Conservation (phyloP, 2,797 vertebrate genomes). For the Miichthys miiuy region DNA sequence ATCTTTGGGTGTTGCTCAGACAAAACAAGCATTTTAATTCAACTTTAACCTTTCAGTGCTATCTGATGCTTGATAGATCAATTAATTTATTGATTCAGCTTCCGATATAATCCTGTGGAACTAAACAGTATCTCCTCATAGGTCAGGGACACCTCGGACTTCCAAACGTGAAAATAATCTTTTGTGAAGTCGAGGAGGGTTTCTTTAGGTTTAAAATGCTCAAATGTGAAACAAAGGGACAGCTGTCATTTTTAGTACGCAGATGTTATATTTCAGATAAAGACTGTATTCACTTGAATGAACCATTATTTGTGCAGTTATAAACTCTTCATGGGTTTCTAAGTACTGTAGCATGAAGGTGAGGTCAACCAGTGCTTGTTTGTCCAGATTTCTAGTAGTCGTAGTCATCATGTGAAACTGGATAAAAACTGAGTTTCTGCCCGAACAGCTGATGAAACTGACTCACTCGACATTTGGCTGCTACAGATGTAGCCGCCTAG, state of each 20-base stretch:
- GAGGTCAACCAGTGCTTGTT: neutral
- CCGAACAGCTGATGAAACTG: neutral
- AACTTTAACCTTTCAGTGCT: neutral
- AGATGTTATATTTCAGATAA: neutral
- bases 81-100: too few species aligned
- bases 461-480: constrained; percentile 27
- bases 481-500: too few species aligned
- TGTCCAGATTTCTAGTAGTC: neutral
- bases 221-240: neutral
- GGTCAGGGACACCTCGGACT: too few species aligned
- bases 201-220: neutral
- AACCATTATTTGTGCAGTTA: neutral
- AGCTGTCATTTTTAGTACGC: neutral
- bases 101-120: too few species aligned
- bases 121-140: too few species aligned
- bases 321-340: neutral
- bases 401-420: neutral
- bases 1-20: neutral
- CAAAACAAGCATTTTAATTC: neutral
- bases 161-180: neutral
- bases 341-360: neutral
- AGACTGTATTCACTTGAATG: neutral
- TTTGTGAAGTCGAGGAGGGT: neutral
- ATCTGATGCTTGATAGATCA: neutral
- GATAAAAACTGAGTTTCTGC: neutral